Percentiles rank a stretch among this genome's conserved stretches.
Evolutionary conservation across 2,888 invertebrate genomes (phyloP).

Genomic region (Dicyrtoma fusca): DNA sequence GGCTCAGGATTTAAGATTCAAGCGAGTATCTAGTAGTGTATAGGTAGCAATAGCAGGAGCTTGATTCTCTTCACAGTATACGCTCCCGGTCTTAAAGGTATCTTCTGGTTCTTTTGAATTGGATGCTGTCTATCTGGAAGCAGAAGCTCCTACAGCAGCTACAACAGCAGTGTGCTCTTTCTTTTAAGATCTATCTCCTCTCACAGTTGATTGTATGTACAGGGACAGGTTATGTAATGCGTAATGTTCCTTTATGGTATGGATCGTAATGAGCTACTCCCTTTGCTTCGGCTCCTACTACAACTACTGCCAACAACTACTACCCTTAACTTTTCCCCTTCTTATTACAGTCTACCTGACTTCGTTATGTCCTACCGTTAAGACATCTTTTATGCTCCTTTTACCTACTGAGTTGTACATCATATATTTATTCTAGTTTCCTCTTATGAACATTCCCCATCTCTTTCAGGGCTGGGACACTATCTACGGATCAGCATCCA

Average conservation of each 20-base stretch:
- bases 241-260: conserved; percentile 15
- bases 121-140: conserved; percentile 26
- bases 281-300: conserved; percentile 27
- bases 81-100: conserved; percentile 38
- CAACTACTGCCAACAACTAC: background rate
- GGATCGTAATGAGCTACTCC: conserved; percentile 28
- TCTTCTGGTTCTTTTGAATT: conserved; percentile 24
- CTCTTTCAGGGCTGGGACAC: background rate
- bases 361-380: conserved; percentile 28
- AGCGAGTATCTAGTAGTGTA: conserved; percentile 23
- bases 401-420: conserved; percentile 24
- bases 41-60: conserved; percentile 36
- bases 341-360: conserved; percentile 24
- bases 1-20: conserved; percentile 6
- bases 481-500: no score
- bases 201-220: conserved; percentile 11
- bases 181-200: conserved; percentile 2
- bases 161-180: conserved; percentile 23
- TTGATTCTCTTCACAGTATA: conserved; percentile 33
- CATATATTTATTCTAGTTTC: conserved; percentile 15
- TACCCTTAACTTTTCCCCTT: conserved; percentile 4
- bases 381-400: conserved; percentile 24
- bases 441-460: background rate
- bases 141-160: conserved; percentile 34
- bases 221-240: conserved; percentile 20